Evolutionary conservation across 2,797 vertebrate genomes (phyloP).

Genomic region (Enteromius argenteus): DNA sequence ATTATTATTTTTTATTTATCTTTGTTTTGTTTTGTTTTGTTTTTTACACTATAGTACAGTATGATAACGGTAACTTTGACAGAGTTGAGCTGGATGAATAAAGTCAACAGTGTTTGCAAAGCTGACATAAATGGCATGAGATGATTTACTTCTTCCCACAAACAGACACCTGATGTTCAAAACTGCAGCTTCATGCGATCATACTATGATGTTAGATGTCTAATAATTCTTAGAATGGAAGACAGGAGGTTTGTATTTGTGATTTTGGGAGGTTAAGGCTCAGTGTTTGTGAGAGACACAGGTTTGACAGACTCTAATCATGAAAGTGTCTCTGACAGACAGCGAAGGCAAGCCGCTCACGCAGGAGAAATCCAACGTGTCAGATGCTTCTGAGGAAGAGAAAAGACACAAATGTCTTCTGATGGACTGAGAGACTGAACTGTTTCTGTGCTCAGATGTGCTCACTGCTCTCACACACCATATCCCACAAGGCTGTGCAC

Average conservation of each 20-base stretch:
- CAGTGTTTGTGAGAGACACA: not conserved
- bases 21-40: not conserved
- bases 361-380: conserved; percentile 42
- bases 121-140: not conserved
- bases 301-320: not conserved
- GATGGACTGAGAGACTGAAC: conserved; percentile 8
- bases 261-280: not conserved
- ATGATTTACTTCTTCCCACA: not conserved
- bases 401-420: conserved; percentile 14
- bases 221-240: not conserved
- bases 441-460: not conserved
- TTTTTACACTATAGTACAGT: not conserved
- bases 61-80: conserved; percentile 4
- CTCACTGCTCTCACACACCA: not conserved
- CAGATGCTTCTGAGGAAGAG: conserved; percentile 25
- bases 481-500: not conserved
- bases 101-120: not conserved
- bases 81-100: not conserved
- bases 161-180: not conserved
- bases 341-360: conserved; percentile 32
- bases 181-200: not conserved
- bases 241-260: not conserved
- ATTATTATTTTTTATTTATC: too few species aligned
- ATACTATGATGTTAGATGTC: not conserved
- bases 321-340: conserved; percentile 7